Evolutionary conservation across 2,888 invertebrate genomes (phyloP), one percentile per base, ranked within the genome.

Genomic region (Bellardia bayeri): DNA sequence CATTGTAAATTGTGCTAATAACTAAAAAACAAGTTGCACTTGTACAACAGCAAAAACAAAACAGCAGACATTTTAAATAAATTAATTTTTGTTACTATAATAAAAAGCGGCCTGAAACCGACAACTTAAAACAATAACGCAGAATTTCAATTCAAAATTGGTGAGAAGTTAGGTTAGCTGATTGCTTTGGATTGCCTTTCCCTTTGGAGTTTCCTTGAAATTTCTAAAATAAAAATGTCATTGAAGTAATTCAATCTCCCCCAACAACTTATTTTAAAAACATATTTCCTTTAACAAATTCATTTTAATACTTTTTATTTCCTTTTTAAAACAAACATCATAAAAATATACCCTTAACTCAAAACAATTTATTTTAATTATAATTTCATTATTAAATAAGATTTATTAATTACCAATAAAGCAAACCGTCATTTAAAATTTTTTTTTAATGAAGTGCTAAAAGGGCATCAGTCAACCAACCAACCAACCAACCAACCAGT

Each of bases 21-120:
- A 58, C 30, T 56, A 61, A 71, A 37, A 9, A 68, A 74, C 49
- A 82, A 74, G 68, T n/a, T 58, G 74, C 74, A 82, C 49, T 68
- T 82, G 37, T 33, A 33, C 40, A 11, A 23, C 37, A 66, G 45
- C 9, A 16, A 4, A 37, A 4, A n/a, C 23, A 33, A 51, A 11
- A 23, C 40, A 66, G 45, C 9, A 16, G 6, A 37, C 0, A n/a
- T n/a, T 40, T 42, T 11, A 33, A 56, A 33, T 3, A 58, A 58
- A 23, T 40, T 23, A 72, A 23, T 14, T 71, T 42, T 58, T 58
- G 33, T 11, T 42, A 42, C 30, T 8, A 5, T 42, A 66, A 66
- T 68, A 33, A 45, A 23, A 40, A 71, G 2, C 30, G 13, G 14
- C 33, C 13, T 61, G 13, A 37, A 37, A 37, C 37, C 6, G 37